Base-by-base conservation (phyloP, 2,797 vertebrate species). In the Lateolabrax maculatus region DNA sequence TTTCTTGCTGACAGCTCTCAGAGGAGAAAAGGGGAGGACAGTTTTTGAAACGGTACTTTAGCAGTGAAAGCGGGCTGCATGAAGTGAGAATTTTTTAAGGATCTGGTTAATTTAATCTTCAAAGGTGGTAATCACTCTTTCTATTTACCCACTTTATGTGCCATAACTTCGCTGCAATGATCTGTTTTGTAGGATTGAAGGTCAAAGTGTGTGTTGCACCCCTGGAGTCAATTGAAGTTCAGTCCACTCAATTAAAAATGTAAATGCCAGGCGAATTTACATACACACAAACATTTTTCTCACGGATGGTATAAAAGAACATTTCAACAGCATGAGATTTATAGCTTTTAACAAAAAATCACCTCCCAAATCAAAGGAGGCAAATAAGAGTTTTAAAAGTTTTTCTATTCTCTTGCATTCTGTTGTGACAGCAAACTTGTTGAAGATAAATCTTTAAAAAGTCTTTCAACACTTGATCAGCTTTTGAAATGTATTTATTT, bases 1-100 rank as follows among this genome's bases (percentile, higher is more conserved):
- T 88, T 86, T 90, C 84, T 90, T 80, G 39, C 73, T 63, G 64
- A 75, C 70, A 65, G 80, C 71, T 84, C 89, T 69, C 77, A n/a
- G 13, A 58, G 53, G 70, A 36, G 52, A 34, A 37, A 74, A 74
- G 43, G 55, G 75, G 71, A 43, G 61, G 79, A 71, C 55, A 37
- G 70, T 86, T 89, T n/a, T 80, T 77, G 86, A 73, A 64, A 75
- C 11, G 21, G 65, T 72, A 7, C 74, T 67, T 73, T 21, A 64
- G 81, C 60, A 68, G 61, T 82, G 71, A 68, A 39, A 48, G 66
- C 8, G 43, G 25, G 31, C 63, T 34, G 48, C 52, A 46, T 1
- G 6, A 7, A 34, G 25, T 12, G 18, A 36, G 36, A 44, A 23
- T 9, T 25, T 39, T 78, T 57, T 41, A 72, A 67, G 57, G 49